Base-by-base conservation (phyloP, 2,888 invertebrate species). In the Cyclophora punctaria region DNA sequence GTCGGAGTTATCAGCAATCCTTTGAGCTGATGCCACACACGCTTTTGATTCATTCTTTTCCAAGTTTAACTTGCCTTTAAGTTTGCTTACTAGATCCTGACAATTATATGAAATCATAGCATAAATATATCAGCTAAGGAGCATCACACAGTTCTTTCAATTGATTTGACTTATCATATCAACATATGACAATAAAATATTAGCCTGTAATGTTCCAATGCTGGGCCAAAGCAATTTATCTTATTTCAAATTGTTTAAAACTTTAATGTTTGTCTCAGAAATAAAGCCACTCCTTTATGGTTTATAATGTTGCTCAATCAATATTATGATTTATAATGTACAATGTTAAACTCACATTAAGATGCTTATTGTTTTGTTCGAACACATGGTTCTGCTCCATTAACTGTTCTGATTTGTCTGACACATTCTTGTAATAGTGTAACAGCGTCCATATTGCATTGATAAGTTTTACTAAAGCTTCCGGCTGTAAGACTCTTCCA, bases 31-130 rank as follows among this genome's bases (percentile, higher is more conserved):
- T 40, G 83, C 83, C 37, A 87, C 75, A 70, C 87, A 88, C 7
- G 86, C 80, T 58, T 72, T 80, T 2, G 86, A 71, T 64, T 85
- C 83, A 73, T 81, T 83, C 59, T 82, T 82, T 55, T 86, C 85
- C 3, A 53, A 55, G 52, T 58, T 71, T 41, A 86, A 63, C 58
- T 76, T 80, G 34, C 76, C 71, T 60, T 80, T 84, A 3, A 83
- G 56, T 49, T 63, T 76, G n/a, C 60, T 64, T 5, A 81, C 57
- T 49, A 70, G 59, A 20, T 62, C 69, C 87, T 87, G 50, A 40
- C 66, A 70, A 20, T 20, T 20, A 20, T 20, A 20, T 20, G 1
- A 20, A 20, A 20, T 20, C 20, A 20, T 20, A 48, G 45, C 34
- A 41, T 5, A 41, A 3, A 41, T 33, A 35, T 45, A 47, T 44